Base-by-base conservation (phyloP, 2,888 invertebrate species). In the Tetropium fuscum region DNA sequence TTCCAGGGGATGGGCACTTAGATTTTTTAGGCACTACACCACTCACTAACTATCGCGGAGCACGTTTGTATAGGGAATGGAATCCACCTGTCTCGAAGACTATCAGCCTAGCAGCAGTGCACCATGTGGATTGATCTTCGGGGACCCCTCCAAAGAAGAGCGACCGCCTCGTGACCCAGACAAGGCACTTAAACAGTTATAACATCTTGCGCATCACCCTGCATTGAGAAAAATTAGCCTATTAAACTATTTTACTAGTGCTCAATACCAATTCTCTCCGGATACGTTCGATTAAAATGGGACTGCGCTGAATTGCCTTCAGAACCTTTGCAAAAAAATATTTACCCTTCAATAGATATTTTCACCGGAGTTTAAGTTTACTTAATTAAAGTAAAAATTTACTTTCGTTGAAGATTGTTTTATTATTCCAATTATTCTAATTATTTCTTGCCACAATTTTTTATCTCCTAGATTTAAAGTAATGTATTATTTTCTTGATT, bases 101-200 rank as follows among this genome's bases (percentile, higher is more conserved):
- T 44, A 58, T 57, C 63, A 63, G 47, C 41, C 51, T 44, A 58
- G 55, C 55, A 71, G 71, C 71, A 69, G 66, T 62, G 69, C 60
- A 70, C 68, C 69, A 68, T 66, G 66, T 44, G 68, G 69, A 70
- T 65, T 55, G 53, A 53, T 64, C 68, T 66, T 67, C 63, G 57
- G 61, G 48, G 67, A 65, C 74, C 74, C 74, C 74, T 69, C 74
- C 73, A 74, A 67, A 61, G 60, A 63, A 60, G 60, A 64, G 53
- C 68, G 81, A 82, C 84, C 84, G 84, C 84, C 84, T 84, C 82
- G 81, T 84, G 84, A 84, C 84, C 84, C 84, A 84, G 84, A 84
- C 84, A 83, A 80, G 78, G 56, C 68, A 74, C 80, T 83, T n/a
- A 80, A 83, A 83, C 84, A 84, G 84, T 84, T 83, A 83, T 82